These are phyloP conservation scores for Salpingus planirostris DNA, from an alignment of 2,888 invertebrate species.

Conservation along the genomic window DNA sequence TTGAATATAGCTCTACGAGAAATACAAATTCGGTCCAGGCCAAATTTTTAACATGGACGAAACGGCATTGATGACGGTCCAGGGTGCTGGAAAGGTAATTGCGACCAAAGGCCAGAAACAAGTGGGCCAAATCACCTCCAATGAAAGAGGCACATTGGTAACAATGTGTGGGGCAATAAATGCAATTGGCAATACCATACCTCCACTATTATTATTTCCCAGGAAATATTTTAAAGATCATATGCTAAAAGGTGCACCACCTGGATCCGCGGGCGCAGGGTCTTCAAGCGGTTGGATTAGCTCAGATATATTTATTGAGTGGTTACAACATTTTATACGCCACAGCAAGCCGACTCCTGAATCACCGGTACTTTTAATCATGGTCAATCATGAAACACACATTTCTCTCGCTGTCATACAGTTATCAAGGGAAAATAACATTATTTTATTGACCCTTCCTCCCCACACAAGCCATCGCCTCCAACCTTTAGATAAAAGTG, in stretches of 20 bases:
- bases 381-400: background rate
- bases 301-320: background rate
- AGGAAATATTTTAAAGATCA: background rate
- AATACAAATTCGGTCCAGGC: background rate
- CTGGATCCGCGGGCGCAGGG: background rate
- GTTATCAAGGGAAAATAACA: background rate
- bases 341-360: background rate
- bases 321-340: background rate
- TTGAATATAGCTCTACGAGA: background rate
- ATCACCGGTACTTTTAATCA: background rate
- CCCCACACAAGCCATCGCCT: conserved; percentile 1
- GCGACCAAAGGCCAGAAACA: background rate
- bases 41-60: background rate
- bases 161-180: conserved; percentile 1
- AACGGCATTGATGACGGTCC: background rate
- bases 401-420: background rate
- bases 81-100: background rate
- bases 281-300: background rate
- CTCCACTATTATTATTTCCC: background rate
- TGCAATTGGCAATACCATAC: background rate
- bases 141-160: background rate
- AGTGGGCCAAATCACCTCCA: background rate
- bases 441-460: background rate
- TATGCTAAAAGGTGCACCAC: conserved; percentile 1
- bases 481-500: too few relatives aligned